A percentile compares a stretch with the other conserved stretches of the same genome.
Evolutionary conservation across 1,140 invertebrate species (phyloP).

Genomic region (Colletes latitarsis): DNA sequence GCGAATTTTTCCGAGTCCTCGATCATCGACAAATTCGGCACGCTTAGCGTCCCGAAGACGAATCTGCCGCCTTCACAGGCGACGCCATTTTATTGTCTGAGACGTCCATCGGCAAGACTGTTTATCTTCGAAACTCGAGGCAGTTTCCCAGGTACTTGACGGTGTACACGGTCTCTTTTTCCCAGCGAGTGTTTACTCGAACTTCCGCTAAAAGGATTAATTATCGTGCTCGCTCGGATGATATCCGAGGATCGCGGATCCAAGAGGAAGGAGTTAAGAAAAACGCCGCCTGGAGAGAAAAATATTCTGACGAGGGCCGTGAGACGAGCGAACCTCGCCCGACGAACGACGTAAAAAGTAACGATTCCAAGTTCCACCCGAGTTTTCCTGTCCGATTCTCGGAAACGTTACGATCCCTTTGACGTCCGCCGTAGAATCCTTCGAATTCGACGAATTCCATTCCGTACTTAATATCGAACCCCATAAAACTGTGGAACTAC

Average conservation of each 20-base stretch:
- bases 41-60: too few species aligned
- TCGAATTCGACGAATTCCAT: background rate
- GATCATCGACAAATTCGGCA: too few species aligned
- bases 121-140: constrained; percentile 1
- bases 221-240: constrained; percentile 14
- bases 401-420: background rate
- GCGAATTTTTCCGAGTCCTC: too few species aligned
- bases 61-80: too few species aligned
- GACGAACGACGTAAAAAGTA: constrained; percentile 1
- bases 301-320: background rate
- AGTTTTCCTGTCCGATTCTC: background rate
- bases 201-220: constrained; percentile 30
- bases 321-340: background rate
- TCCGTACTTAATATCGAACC: background rate
- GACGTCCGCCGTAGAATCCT: background rate
- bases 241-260: background rate
- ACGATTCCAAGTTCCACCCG: background rate
- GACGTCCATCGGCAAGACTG: background rate
- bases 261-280: background rate
- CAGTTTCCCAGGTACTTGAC: background rate
- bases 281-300: background rate
- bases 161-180: background rate
- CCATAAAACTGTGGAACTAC: too few species aligned
- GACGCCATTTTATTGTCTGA: background rate
- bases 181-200: background rate